Conservation (phyloP, 2,888 invertebrate species). For the Clitarchus hookeri region DNA sequence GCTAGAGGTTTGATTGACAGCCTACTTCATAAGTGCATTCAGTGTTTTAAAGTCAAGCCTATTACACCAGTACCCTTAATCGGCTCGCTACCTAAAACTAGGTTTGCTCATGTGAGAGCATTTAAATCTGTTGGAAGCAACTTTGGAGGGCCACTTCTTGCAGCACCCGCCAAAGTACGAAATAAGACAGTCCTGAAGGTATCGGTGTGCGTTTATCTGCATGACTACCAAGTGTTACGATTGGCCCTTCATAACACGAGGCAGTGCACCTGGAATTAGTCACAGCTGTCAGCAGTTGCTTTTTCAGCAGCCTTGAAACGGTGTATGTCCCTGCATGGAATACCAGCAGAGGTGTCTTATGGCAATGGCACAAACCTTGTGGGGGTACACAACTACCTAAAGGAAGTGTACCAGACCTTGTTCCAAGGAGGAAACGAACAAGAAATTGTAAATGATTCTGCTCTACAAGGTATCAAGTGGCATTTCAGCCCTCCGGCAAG, state of each 20-base stretch:
- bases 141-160: neutral
- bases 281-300: neutral
- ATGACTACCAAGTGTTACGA: no score
- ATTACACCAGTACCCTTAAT: neutral
- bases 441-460: neutral
- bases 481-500: constrained; percentile 50
- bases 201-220: no score
- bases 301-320: neutral
- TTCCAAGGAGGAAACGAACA: neutral
- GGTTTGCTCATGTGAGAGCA: neutral
- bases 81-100: neutral
- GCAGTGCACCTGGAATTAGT: neutral
- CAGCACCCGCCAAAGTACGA: neutral
- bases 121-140: neutral
- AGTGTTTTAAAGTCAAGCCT: neutral
- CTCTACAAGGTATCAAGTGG: constrained; percentile 46
- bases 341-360: neutral
- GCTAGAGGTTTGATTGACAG: no score
- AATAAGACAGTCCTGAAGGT: neutral
- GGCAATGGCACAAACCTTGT: neutral
- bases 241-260: no score
- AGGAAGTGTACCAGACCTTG: neutral
- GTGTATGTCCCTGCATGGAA: neutral
- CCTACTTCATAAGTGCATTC: no score
- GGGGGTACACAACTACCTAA: neutral